Evolutionary conservation across 53 echinoderm and acorn worm species (phyloP), one percentile per base, ranked within the genome.

Genomic region (Holothuria scabra): DNA sequence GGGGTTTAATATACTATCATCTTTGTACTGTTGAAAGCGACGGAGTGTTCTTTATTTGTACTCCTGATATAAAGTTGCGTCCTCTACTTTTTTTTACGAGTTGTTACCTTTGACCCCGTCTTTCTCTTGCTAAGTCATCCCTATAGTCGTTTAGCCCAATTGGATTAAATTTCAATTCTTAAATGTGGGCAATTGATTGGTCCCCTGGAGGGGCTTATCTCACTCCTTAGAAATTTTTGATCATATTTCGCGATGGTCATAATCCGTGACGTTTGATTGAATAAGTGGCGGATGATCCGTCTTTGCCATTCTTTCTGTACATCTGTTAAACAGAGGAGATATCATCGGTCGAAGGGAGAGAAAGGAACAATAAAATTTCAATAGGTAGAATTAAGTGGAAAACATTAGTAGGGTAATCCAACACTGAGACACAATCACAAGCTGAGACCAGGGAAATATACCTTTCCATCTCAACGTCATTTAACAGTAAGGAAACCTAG

Each of bases 121-220:
- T 8, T 16, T 52, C 52, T 52, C 3, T 48, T 72, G 48, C 23
- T 72, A 72, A 22, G 37, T 72, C 44, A 72, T 21, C 48, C 34
- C 72, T 52, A 52, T 35, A 72, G 21, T 72, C 72, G 48, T 72
- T 72, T 72, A 72, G 72, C 72, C 72, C 72, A 72, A 44, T 72
- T 72, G 72, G 72, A n/a, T 72, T 72, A 41, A 38, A 26, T 72
- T 72, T 72, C 72, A 72, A 25, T 28, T 10, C 37, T 46, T 22
- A 72, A 69, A 44, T 13, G 46, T 72, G n/a, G 46, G 49, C 1
- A 48, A 12, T 72, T 72, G 48, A 72, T 72, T 72, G 72, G 48
- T 72, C 72, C 72, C 72, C 44, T 72, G 72, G 72, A 48, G 72
- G 46, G 72, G 72, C 24, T 48, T 72, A 52, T 52, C 52, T 52